Percentiles rank a stretch among this genome's conserved stretches.
Conservation (phyloP, 2,113 vertebrate species). For the Phodopus roborovskii region DNA sequence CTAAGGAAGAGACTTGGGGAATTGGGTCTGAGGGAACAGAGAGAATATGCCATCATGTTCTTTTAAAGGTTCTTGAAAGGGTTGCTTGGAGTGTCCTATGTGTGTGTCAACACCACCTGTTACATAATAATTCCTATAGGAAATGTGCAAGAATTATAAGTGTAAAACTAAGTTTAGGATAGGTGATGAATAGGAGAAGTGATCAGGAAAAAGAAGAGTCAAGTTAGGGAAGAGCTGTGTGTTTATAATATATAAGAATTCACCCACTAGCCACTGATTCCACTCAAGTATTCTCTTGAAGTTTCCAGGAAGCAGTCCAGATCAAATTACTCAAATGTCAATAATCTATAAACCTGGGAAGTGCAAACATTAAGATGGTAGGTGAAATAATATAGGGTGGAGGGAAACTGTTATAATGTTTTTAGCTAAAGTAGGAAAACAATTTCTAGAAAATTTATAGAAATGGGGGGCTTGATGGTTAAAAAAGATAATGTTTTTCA, state of each 20-base stretch:
- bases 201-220: slow-evolving; percentile 48
- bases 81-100: slow-evolving; percentile 8
- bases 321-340: slow-evolving; percentile 26
- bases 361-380: slow-evolving; percentile 64
- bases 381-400: slow-evolving; percentile 28
- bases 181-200: slow-evolving; percentile 13
- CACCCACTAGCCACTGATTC: background rate
- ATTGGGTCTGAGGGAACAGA: background rate
- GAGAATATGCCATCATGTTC: background rate
- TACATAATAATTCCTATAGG: slow-evolving; percentile 55
- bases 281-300: background rate
- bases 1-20: background rate
- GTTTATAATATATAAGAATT: slow-evolving; percentile 45
- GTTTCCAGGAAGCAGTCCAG: slow-evolving; percentile 59
- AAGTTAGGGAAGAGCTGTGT: slow-evolving; percentile 1
- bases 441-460: slow-evolving; percentile 26
- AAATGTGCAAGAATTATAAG: slow-evolving; percentile 10
- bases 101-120: background rate
- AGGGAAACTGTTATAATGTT: background rate
- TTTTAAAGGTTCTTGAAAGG: background rate
- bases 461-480: background rate
- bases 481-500: slow-evolving; percentile 4
- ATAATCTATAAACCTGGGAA: slow-evolving; percentile 71
- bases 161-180: slow-evolving; percentile 18
- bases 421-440: slow-evolving; percentile 48